Conservation (phyloP, 2,888 invertebrate genomes). For the Stenichneumon culpator region DNA sequence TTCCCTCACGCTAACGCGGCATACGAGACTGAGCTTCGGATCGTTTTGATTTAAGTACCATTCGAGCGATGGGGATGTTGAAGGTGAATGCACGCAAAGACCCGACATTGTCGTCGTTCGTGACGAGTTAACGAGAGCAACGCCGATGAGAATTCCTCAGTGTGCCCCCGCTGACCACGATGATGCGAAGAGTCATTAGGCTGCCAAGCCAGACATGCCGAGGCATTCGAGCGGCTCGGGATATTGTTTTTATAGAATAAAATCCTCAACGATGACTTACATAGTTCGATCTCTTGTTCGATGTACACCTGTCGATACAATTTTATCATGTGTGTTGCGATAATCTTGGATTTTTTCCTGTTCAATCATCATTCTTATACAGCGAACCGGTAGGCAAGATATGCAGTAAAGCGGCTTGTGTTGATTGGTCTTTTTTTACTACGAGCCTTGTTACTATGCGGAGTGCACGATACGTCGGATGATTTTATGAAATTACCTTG, state of each 20-base stretch:
- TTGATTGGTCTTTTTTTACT: neutral
- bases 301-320: conserved; percentile 20
- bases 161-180: conserved; percentile 9
- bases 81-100: conserved; percentile 19
- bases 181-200: conserved; percentile 38
- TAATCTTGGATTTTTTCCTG: neutral
- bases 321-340: neutral
- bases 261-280: conserved; percentile 22
- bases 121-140: conserved; percentile 45
- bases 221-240: conserved; percentile 35
- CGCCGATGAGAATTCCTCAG: conserved; percentile 42
- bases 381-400: neutral
- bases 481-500: neutral
- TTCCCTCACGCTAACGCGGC: neutral
- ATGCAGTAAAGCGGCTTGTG: neutral
- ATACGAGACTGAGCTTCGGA: conserved; percentile 11
- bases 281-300: neutral
- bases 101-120: neutral
- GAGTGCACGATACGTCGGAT: neutral
- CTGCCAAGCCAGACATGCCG: conserved; percentile 21
- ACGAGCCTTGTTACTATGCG: neutral
- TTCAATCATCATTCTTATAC: conserved; percentile 16
- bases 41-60: conserved; percentile 35
- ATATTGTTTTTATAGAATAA: neutral
- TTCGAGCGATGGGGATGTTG: neutral